These are phyloP conservation scores for Lasioglossum albipes DNA, from an alignment of 1,140 invertebrate genomes.

Conservation along the genomic window DNA sequence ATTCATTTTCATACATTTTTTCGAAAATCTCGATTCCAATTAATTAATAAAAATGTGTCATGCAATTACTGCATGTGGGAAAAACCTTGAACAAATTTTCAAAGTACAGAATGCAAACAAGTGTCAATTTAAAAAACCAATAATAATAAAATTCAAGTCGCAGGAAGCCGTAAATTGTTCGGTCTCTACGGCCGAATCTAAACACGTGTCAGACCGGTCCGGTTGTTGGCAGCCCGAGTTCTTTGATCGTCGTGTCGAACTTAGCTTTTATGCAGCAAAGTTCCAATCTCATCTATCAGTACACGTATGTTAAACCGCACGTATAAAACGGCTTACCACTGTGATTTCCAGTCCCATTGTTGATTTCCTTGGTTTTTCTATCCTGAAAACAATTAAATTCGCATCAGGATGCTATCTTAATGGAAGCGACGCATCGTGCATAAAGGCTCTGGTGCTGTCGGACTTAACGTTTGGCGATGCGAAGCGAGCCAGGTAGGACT, in stretches of 20 bases:
- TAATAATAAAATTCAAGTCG: slow-evolving; percentile 28
- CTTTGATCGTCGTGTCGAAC: slow-evolving; percentile 16
- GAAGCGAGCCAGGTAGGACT: slow-evolving; percentile 78
- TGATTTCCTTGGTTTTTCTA: slow-evolving; percentile 75
- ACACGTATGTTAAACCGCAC: slow-evolving; percentile 31
- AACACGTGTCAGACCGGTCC: slow-evolving; percentile 54
- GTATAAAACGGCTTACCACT: slow-evolving; percentile 70
- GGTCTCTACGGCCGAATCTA: slow-evolving; percentile 20
- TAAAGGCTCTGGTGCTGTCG: slow-evolving; percentile 37
- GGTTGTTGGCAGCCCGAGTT: slow-evolving; percentile 38
- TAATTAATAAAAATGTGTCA: background rate
- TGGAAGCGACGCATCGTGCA: background rate
- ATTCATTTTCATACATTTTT: background rate
- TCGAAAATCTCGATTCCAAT: background rate
- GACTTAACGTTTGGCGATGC: slow-evolving; percentile 40
- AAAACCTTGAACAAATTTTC: slow-evolving; percentile 3
- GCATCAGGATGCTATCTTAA: slow-evolving; percentile 1
- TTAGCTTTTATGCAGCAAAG: slow-evolving; percentile 23
- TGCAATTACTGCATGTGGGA: background rate
- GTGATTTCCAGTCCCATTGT: slow-evolving; percentile 73
- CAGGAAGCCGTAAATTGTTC: slow-evolving; percentile 28
- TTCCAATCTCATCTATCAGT: slow-evolving; percentile 36
- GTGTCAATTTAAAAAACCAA: slow-evolving; percentile 27
- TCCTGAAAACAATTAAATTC: slow-evolving; percentile 69
- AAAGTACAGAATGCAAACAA: background rate